Percentiles rank a stretch among this genome's conserved stretches.
Conservation (phyloP, 2,888 invertebrate species). For the Autographa pulchrina region DNA sequence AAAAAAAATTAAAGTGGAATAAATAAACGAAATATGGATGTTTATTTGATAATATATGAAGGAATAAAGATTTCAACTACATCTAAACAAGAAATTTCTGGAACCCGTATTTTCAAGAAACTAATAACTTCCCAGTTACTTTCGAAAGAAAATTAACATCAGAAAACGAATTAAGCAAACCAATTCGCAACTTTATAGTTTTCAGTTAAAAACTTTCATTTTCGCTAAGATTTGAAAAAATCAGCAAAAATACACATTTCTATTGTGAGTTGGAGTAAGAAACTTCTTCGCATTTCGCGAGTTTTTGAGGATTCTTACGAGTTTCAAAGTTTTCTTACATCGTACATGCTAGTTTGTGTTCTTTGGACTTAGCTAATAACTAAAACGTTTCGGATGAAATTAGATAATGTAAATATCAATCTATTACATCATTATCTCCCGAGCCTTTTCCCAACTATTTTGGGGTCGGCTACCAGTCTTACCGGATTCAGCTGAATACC, state of each 20-base stretch:
- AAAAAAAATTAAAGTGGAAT: too few species aligned
- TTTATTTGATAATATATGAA: too few species aligned
- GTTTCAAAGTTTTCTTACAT: neutral
- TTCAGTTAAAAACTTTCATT: neutral
- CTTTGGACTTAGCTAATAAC: neutral
- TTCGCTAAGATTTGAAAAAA: neutral
- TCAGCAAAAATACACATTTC: neutral
- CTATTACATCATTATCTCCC: too few species aligned
- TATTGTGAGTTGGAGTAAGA: neutral
- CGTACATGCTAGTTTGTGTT: neutral
- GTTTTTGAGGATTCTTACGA: neutral
- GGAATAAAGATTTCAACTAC: neutral
- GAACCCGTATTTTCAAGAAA: neutral
- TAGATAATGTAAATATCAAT: too few species aligned
- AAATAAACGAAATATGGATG: too few species aligned
- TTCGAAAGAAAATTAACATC: neutral
- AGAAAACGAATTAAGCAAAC: neutral
- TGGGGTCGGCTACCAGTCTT: too few species aligned
- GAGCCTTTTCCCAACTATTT: too few species aligned
- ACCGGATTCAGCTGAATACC: too few species aligned
- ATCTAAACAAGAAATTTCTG: neutral
- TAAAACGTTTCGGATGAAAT: neutral
- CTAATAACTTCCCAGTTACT: neutral
- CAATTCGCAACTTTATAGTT: neutral
- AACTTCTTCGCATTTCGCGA: neutral